These are phyloP conservation scores for Pseudotriccus pelzelni DNA, from an alignment of 2,797 vertebrate species.

Conservation along the genomic window DNA sequence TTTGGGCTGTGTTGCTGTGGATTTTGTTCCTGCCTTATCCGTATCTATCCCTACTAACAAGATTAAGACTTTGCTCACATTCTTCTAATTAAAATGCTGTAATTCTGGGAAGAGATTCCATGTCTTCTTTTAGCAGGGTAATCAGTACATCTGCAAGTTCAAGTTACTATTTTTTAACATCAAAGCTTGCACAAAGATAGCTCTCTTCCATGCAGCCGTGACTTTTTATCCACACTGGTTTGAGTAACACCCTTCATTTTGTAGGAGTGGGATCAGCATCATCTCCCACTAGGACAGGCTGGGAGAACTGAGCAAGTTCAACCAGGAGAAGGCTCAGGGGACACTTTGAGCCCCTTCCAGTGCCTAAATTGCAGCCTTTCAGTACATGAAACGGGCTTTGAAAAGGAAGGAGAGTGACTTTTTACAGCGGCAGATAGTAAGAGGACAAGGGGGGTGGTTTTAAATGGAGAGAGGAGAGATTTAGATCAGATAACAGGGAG, in stretches of 20 bases:
- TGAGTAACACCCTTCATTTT: background rate
- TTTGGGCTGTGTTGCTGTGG: background rate
- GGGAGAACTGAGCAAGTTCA: background rate
- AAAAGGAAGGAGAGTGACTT: background rate
- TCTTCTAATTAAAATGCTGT: slow-evolving; percentile 39
- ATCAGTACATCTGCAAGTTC: background rate
- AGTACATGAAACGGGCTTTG: background rate
- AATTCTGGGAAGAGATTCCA: slow-evolving; percentile 20
- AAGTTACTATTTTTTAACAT: background rate
- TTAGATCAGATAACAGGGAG: background rate
- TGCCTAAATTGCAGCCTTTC: background rate
- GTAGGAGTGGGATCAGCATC: background rate
- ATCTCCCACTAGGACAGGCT: background rate
- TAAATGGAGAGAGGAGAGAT: background rate
- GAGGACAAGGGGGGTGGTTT: background rate
- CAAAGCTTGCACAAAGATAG: background rate
- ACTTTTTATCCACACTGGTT: background rate
- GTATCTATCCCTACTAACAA: background rate
- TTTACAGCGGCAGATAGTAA: background rate
- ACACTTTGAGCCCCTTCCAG: background rate
- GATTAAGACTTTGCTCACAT: slow-evolving; percentile 27
- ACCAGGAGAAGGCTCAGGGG: background rate
- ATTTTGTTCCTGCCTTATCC: slow-evolving; percentile 7
- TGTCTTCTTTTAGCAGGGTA: background rate
- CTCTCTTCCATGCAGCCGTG: background rate